A percentile compares a stretch with the other conserved stretches of the same genome.
phyloP scores from a whole-genome alignment of 2,113 vertebrate genomes.

The Pteropus alecto region DNA sequence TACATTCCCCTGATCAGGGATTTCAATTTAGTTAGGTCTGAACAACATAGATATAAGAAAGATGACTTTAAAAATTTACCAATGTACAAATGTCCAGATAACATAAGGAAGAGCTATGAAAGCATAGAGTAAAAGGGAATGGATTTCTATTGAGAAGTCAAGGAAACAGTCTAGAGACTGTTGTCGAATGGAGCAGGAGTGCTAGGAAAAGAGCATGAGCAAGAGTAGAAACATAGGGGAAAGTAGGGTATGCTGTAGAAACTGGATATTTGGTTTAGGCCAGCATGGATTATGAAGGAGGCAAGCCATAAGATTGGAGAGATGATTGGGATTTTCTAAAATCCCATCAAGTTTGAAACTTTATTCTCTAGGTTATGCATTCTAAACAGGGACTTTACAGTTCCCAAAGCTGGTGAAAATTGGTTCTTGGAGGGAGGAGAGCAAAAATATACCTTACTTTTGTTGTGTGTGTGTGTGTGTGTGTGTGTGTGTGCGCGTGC shows the following conservation, averaged over 20 bases:
- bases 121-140: background rate
- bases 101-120: background rate
- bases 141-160: background rate
- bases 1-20: too few species aligned
- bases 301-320: background rate
- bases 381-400: background rate
- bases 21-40: background rate
- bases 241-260: background rate
- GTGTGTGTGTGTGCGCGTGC: background rate
- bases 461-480: background rate
- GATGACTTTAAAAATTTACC: background rate
- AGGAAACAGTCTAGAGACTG: background rate
- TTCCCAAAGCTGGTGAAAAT: background rate
- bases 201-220: background rate
- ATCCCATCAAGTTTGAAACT: background rate
- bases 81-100: background rate
- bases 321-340: background rate
- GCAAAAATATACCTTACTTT: background rate
- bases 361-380: background rate
- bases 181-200: background rate
- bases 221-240: background rate
- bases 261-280: rapidly evolving
- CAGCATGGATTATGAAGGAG: background rate
- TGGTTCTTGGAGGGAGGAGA: background rate
- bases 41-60: background rate